phyloP scores from a whole-genome alignment of 2,113 vertebrate genomes.

The Chelonoidis abingdonii region DNA sequence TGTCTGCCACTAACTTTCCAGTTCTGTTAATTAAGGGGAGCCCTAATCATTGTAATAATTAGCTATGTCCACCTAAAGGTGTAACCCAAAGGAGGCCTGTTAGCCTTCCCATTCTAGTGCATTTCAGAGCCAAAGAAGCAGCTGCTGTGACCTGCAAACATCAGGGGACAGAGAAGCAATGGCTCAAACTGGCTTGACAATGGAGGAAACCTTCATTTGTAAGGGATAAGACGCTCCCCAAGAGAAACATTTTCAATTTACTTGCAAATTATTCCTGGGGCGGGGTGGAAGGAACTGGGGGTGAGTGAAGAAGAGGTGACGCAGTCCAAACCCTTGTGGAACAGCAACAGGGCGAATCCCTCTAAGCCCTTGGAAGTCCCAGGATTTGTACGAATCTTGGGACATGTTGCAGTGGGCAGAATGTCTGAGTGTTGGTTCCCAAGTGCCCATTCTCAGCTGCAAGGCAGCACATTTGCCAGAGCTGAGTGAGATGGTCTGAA shows the following conservation, averaged over 20 bases:
- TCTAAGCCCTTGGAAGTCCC: neutral
- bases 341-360: neutral
- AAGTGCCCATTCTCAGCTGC: rapidly evolving
- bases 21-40: conserved; percentile 21
- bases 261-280: neutral
- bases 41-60: conserved; percentile 1
- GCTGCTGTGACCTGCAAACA: neutral
- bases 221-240: neutral
- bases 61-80: conserved; percentile 46
- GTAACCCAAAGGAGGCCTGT: conserved; percentile 24
- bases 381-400: neutral
- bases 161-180: neutral
- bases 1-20: conserved; percentile 23
- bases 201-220: rapidly evolving
- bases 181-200: neutral
- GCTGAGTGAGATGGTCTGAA: neutral
- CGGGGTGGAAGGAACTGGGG: neutral
- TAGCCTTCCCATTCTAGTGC: neutral
- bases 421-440: neutral
- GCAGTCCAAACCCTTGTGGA: rapidly evolving
- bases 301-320: neutral
- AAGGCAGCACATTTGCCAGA: rapidly evolving
- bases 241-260: neutral
- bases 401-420: neutral
- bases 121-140: neutral